These are phyloP conservation scores for Corbicula japonica DNA, from an alignment of 2,888 invertebrate genomes.

Conservation along the genomic window DNA sequence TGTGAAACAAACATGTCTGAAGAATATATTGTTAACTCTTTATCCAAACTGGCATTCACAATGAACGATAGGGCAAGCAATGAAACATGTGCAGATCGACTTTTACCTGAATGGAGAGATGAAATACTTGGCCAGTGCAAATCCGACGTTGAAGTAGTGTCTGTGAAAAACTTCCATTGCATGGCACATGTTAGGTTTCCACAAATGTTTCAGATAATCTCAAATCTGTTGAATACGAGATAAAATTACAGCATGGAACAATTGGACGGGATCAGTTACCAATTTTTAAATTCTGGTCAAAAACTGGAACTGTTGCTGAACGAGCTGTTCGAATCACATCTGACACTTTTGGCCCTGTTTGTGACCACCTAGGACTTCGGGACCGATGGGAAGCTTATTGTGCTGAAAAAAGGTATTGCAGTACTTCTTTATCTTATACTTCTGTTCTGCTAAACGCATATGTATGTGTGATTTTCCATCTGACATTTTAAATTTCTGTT, in stretches of 20 bases:
- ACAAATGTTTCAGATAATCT: conserved; percentile 5
- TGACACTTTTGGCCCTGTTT: conserved; percentile 41
- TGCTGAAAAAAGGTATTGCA: conserved; percentile 20
- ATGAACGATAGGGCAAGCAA: conserved; percentile 31
- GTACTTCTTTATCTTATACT: no score
- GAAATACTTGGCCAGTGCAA: conserved; percentile 13
- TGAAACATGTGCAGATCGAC: conserved; percentile 22
- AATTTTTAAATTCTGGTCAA: conserved; percentile 27
- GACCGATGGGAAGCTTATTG: conserved; percentile 50
- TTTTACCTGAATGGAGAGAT: conserved; percentile 19
- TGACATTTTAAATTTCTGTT: no score
- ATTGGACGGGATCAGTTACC: conserved; percentile 36
- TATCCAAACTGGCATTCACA: conserved; percentile 19
- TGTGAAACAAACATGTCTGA: no score
- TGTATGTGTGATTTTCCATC: no score
- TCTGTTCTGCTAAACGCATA: no score
- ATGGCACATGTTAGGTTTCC: conserved; percentile 47
- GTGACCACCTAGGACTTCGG: conserved; percentile 43
- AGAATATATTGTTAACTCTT: not conserved
- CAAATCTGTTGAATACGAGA: conserved; percentile 2
- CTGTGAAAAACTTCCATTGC: conserved; percentile 17
- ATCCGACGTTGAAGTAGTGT: not conserved
- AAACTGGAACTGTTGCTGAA: conserved; percentile 27
- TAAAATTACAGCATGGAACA: conserved; percentile 1
- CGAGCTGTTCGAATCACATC: conserved; percentile 25